A percentile compares a stretch with the other conserved stretches of the same genome.
Evolutionary conservation across 2,797 vertebrate species (phyloP).

Genomic region (Tangara arthus): DNA sequence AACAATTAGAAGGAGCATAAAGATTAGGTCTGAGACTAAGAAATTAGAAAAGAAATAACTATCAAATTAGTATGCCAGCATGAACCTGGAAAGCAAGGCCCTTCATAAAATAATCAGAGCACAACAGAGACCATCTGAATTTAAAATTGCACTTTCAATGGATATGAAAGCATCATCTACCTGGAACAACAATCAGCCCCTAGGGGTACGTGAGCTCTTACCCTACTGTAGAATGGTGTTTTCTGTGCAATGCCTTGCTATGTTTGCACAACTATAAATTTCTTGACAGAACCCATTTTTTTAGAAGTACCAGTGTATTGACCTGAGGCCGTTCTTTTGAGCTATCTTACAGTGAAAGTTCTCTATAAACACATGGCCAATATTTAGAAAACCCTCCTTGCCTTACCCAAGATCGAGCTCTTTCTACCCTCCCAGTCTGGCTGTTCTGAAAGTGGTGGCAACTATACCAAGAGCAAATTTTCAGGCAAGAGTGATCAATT

Average conservation of each 20-base stretch:
- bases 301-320: background rate
- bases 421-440: background rate
- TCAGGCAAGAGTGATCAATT: background rate
- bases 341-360: background rate
- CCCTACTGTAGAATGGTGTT: background rate
- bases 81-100: background rate
- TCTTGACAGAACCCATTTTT: background rate
- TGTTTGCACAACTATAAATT: background rate
- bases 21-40: slow-evolving; percentile 11
- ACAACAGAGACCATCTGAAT: slow-evolving; percentile 25
- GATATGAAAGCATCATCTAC: background rate
- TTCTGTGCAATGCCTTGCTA: background rate
- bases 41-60: slow-evolving; percentile 35
- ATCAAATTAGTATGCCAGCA: slow-evolving; percentile 40
- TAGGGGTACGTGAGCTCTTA: background rate
- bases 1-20: slow-evolving; percentile 17
- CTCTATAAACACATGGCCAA: background rate
- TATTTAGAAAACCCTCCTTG: background rate
- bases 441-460: background rate
- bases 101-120: slow-evolving; percentile 7
- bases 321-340: background rate
- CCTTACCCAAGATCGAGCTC: background rate
- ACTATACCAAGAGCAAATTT: background rate
- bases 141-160: slow-evolving; percentile 4
- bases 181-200: background rate